These are phyloP conservation scores for Oegoconia quadripuncta DNA, from an alignment of 2,888 invertebrate genomes.

Conservation along the genomic window DNA sequence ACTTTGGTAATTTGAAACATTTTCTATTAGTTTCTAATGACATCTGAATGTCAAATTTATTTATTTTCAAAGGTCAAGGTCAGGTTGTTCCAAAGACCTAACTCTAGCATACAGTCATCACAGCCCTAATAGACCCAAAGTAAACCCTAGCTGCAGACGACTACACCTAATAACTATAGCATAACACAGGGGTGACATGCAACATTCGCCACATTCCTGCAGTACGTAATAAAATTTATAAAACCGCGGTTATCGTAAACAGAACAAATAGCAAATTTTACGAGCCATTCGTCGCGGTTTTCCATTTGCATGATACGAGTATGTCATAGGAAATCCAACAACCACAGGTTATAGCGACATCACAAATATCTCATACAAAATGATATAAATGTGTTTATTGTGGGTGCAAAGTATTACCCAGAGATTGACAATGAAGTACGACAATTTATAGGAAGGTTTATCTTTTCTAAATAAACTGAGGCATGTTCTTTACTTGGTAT, in stretches of 20 bases:
- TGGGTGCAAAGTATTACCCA: constrained; percentile 12
- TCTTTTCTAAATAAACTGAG: too few relatives aligned
- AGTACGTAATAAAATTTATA: constrained; percentile 61
- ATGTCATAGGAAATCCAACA: constrained; percentile 42
- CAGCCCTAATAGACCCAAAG: background rate
- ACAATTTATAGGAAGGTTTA: too few relatives aligned
- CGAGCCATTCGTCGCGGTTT: constrained; percentile 67
- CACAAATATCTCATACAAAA: constrained; percentile 39
- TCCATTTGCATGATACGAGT: constrained; percentile 68
- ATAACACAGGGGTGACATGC: constrained; percentile 25
- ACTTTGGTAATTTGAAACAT: too few relatives aligned
- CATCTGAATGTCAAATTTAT: too few relatives aligned
- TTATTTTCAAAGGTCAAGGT: too few relatives aligned
- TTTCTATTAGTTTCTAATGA: too few relatives aligned
- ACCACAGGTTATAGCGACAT: constrained; percentile 35
- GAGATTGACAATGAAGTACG: constrained; percentile 24
- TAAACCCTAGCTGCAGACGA: background rate
- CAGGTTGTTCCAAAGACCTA: too few relatives aligned
- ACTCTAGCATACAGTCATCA: too few relatives aligned
- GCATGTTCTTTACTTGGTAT: too few relatives aligned
- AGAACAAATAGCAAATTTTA: constrained; percentile 72
- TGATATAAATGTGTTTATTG: constrained; percentile 35
- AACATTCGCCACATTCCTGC: constrained; percentile 39
- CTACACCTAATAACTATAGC: background rate
- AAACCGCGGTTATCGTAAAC: constrained; percentile 73